Percentiles rank a stretch among this genome's conserved stretches.
Evolutionary conservation across 1,140 invertebrate genomes (phyloP).

Genomic region (Bombus polaris): DNA sequence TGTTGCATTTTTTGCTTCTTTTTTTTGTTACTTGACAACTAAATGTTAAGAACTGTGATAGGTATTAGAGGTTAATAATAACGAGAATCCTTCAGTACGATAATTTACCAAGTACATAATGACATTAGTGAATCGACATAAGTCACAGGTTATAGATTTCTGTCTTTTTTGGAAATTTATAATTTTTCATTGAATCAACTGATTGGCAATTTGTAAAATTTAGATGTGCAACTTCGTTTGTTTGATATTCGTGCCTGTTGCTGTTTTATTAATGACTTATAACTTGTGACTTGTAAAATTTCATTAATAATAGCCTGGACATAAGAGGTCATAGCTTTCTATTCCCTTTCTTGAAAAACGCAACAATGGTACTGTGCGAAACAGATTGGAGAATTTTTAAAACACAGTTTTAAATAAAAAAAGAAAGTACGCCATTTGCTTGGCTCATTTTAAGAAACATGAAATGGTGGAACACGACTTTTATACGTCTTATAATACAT

Average conservation of each 20-base stretch:
- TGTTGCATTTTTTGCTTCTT: too few relatives aligned
- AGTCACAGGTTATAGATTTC: neutral
- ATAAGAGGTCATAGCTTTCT: neutral
- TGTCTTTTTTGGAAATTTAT: neutral
- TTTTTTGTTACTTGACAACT: too few relatives aligned
- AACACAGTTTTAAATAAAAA: neutral
- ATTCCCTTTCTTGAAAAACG: neutral
- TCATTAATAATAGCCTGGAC: too few relatives aligned
- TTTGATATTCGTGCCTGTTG: too few relatives aligned
- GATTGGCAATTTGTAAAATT: neutral
- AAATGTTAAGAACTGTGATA: too few relatives aligned
- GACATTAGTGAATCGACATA: neutral
- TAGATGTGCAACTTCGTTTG: too few relatives aligned
- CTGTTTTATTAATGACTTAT: too few relatives aligned
- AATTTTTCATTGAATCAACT: neutral
- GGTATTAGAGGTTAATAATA: too few relatives aligned
- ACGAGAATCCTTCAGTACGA: too few relatives aligned
- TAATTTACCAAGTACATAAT: neutral
- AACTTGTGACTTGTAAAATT: too few relatives aligned
- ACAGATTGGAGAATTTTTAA: neutral
- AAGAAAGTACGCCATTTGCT: neutral
- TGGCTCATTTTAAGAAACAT: neutral
- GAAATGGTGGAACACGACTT: constrained; percentile 29
- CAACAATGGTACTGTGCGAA: too few relatives aligned
- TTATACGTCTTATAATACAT: neutral